Base-by-base conservation (phyloP, 2,888 invertebrate species). In the Andricus curvator region DNA sequence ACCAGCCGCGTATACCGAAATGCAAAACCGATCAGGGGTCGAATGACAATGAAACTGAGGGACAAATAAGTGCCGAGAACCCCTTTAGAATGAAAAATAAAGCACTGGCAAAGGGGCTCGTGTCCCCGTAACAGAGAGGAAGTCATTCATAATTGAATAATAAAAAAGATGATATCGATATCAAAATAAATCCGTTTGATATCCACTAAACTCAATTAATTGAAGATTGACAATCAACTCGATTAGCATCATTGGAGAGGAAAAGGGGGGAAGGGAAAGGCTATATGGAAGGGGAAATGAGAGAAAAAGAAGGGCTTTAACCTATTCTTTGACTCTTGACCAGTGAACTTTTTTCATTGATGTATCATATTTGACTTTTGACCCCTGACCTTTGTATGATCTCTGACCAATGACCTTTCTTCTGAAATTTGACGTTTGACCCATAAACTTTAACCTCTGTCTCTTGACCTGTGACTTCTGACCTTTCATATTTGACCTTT, bases 41-140 rank as follows among this genome's bases (percentile, higher is more conserved):
- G 56, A 74, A 74, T 56, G 74, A 74, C 74, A 74, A 74, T 74
- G 74, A 74, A 74, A 56, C 74, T 56, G 74, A 74, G 74, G 74
- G 56, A 74, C 74, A 74, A 74, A 74, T 74, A 74, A 74, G 74
- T 74, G 56, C 56, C 17, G 29, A 74, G 56, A 74, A 56, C 74
- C 74, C 74, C 8, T 74, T 74, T 74, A 74, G 56, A 74, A 74
- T 74, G 56, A 56, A 74, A 74, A 74, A 51, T 74, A 56, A 56
- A 74, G 56, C 56, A 56, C 56, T 56, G 56, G 56, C n/a, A 56
- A 51, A 56, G 56, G 56, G 56, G 51, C 33, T 74, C 37, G 56
- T 56, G 33, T 74, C 33, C 74, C 37, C 74, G 13, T 15, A 29
- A 33, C 33, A 56, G 56, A 56, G n/a, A 74, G 56, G 37, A 74